Base-by-base conservation (phyloP, 2,113 vertebrate genomes). In the Hassar affinis region DNA sequence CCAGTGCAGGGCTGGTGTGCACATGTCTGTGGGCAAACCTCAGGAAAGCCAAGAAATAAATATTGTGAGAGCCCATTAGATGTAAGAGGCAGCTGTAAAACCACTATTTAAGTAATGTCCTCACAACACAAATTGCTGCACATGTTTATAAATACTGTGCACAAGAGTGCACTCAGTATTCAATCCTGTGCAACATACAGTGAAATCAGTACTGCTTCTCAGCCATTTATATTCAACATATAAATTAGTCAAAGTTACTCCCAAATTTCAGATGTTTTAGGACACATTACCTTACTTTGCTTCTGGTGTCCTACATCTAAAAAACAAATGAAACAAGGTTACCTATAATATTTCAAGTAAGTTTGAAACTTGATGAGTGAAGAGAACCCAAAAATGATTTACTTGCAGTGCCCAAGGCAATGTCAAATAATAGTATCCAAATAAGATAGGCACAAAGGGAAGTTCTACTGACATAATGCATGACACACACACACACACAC, bases 401-500 rank as follows among this genome's bases (percentile, higher is more conserved):
- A 90, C 90, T 92, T 92, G 89, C 93, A 86, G 61, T 25, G 93
- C 91, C 91, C 51, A 71, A 87, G 91, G 93, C 92, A 82, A 90
- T 91, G 93, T 93, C 91, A 92, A 93, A 93, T 92, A 92, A 90
- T 89, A 91, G 88, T 89, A 84, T 85, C 86, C 85, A 82, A 90
- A 91, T 94, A 93, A 90, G 89, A 93, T 92, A 93, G 86, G 88
- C 87, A 86, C 86, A 87, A 87, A 88, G 90, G 93, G 92, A 92
- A 91, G 93, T 74, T 52, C 49, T 88, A 90, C 89, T 91, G 90
- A 90, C 91, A 94, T 91, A 92, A 91, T 90, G 90, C 92, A 92
- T 92, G 91, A 86, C n/a, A n/a, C n/a, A n/a, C n/a, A n/a, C n/a
- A n/a, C n/a, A n/a, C n/a, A n/a, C n/a, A n/a, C n/a, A n/a, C n/a